Evolutionary conservation across 1,140 invertebrate species (phyloP).

Genomic region (Drosophila kanapiae): DNA sequence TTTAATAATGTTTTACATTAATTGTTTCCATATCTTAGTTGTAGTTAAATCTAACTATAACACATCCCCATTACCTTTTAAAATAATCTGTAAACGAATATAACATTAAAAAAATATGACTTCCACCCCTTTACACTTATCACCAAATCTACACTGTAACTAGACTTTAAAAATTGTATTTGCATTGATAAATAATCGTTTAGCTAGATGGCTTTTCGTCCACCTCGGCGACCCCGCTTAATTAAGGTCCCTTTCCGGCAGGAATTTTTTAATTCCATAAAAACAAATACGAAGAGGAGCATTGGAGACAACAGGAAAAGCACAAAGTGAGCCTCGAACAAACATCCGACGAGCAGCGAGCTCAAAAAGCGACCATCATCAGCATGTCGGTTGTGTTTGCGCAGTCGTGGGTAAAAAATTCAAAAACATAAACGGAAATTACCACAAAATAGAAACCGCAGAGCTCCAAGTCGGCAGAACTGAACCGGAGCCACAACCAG

Average conservation of each 20-base stretch:
- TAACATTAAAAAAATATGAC: too few relatives aligned
- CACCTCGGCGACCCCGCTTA: conserved; percentile 41
- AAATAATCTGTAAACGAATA: background rate
- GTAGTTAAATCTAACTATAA: too few relatives aligned
- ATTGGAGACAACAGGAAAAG: conserved; percentile 63
- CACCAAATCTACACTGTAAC: background rate
- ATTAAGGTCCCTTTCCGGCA: conserved; percentile 67
- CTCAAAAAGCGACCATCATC: conserved; percentile 59
- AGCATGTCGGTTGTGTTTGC: conserved; percentile 76
- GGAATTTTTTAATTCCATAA: conserved; percentile 70
- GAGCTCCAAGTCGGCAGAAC: conserved; percentile 40
- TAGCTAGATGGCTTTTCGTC: conserved; percentile 6
- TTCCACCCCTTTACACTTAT: too few relatives aligned
- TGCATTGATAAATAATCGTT: conserved; percentile 23
- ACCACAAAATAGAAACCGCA: conserved; percentile 83
- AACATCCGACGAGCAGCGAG: conserved; percentile 24
- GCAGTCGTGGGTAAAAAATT: conserved; percentile 83
- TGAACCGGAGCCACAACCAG: background rate
- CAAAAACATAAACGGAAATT: conserved; percentile 84
- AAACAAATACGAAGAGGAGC: conserved; percentile 64
- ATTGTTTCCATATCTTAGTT: too few relatives aligned
- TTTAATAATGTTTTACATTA: too few relatives aligned
- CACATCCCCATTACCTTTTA: background rate
- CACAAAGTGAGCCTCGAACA: conserved; percentile 47
- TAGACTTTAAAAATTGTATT: background rate